phyloP scores from a whole-genome alignment of 2,888 invertebrate species.

The Pyrgus malvae region DNA sequence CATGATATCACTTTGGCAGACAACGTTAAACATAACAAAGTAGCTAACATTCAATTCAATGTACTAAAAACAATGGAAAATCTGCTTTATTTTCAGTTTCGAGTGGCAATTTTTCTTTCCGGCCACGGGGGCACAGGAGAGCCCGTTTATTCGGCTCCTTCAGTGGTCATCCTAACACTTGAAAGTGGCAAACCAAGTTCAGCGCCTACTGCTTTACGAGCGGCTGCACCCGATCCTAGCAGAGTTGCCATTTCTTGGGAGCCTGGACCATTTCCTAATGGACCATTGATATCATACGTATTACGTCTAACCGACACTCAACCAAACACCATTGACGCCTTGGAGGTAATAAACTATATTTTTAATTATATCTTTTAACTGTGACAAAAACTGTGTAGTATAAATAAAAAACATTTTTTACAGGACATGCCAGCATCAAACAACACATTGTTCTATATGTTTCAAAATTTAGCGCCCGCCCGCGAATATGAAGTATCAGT shows the following conservation, averaged over 20 bases:
- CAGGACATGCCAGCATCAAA: conserved; percentile 89
- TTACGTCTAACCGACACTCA: conserved; percentile 84
- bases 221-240: conserved; percentile 90
- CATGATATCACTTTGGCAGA: too few relatives aligned
- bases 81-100: too few relatives aligned
- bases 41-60: too few relatives aligned
- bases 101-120: conserved; percentile 90
- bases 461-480: conserved; percentile 86
- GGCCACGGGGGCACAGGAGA: conserved; percentile 85
- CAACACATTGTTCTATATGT: conserved; percentile 87
- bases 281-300: conserved; percentile 93
- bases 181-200: conserved; percentile 89
- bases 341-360: too few relatives aligned
- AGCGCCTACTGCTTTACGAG: conserved; percentile 87
- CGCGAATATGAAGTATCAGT: conserved; percentile 90
- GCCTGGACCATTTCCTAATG: conserved; percentile 93
- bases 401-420: too few relatives aligned
- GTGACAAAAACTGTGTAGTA: too few relatives aligned
- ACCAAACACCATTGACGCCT: conserved; percentile 81
- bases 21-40: too few relatives aligned
- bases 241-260: conserved; percentile 94
- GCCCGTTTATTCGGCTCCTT: conserved; percentile 87
- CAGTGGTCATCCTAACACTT: conserved; percentile 88
- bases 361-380: too few relatives aligned
- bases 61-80: too few relatives aligned